Base-by-base conservation (phyloP, 2,113 vertebrate genomes). In the Vulpes ferrilata region DNA sequence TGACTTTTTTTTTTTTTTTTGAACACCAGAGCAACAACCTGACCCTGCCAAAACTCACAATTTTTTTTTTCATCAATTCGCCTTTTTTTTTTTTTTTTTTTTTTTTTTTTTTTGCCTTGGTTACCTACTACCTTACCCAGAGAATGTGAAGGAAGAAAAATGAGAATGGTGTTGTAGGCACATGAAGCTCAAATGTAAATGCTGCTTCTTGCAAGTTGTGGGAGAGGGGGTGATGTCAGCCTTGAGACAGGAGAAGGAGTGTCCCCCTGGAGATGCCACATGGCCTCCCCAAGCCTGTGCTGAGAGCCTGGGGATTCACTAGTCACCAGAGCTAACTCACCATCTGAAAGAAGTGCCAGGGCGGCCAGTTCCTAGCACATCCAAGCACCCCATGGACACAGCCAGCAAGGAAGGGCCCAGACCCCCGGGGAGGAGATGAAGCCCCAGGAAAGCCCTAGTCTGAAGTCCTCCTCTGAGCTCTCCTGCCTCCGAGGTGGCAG, bases 21-120 rank as follows among this genome's bases (percentile, higher is more conserved):
- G 62, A 96, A 97, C 90, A 67, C 64, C 90, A 65, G 82, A 97
- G 93, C 93, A 91, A 88, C 93, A 94, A 88, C 64, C 32, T 95
- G 98, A 95, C 93, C 38, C 96, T 96, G 93, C 97, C 96, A 93
- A 88, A 93, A 91, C 90, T 74, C 74, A 90, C 30, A 57, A 65
- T 76, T 74, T 94, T 87, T 38, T 38, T 87, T 95, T 90, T n/a
- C 60, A 91, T 65, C 88, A 22, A 85, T 64, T 95, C 85, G 20
- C 62, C 76, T 60, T 73, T 95, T 38, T 73, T 95, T 38, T 38
- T 43, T 91, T n/a, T n/a, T n/a, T n/a, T n/a, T n/a, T n/a, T n/a
- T n/a, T n/a, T n/a, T n/a, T n/a, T n/a, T n/a, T n/a, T n/a, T n/a
- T n/a, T n/a, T 83, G 38, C 9, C 64, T 92, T 25, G 38, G 81